Base-by-base conservation (phyloP, 2,797 vertebrate species). In the Allobates femoralis region DNA sequence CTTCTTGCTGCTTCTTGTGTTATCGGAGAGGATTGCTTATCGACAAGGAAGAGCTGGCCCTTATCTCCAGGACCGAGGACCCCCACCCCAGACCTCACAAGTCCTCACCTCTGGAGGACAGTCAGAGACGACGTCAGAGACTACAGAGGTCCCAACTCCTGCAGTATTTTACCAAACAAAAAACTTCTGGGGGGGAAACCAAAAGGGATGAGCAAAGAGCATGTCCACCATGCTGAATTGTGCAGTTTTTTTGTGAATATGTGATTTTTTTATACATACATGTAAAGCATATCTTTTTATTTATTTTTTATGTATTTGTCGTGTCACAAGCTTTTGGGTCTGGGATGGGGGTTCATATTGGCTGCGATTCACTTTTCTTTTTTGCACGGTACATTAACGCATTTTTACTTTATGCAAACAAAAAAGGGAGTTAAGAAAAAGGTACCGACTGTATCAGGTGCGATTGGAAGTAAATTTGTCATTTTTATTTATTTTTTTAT, bases 201-300 rank as follows among this genome's bases (percentile, higher is more conserved):
- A 46, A 67, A 18, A 66, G 75, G 12, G 71, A 30, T n/a, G 6
- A 77, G 89, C 89, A 85, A 89, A 85, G 77, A 71, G 78, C 82
- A 1, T 86, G 86, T 91, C 64, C 2, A 91, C 91, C 91, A 91
- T 86, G 84, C 91, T 91, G 91, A 93, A 89, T 92, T 92, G 91
- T 94, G 91, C 85, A n/a, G n/a, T 88, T 90, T 83, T 80, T 3
- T 90, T 90, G 91, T 79, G 89, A 91, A 89, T 91, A 91, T 91
- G 89, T 87, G 90, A 90, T 90, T 89, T 83, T 79, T 86, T 91
- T 89, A 89, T 90, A 89, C 90, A 85, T 91, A 90, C 88, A 82
- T 93, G 78, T 82, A 78, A 79, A 83, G 67, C 67, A 75, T 84
- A 88, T 88, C 77, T 84, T 85, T 88, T 88, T 85, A 88, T 88